These are phyloP conservation scores for Campoletis raptor DNA, from an alignment of 2,888 invertebrate species.

Conservation along the genomic window DNA sequence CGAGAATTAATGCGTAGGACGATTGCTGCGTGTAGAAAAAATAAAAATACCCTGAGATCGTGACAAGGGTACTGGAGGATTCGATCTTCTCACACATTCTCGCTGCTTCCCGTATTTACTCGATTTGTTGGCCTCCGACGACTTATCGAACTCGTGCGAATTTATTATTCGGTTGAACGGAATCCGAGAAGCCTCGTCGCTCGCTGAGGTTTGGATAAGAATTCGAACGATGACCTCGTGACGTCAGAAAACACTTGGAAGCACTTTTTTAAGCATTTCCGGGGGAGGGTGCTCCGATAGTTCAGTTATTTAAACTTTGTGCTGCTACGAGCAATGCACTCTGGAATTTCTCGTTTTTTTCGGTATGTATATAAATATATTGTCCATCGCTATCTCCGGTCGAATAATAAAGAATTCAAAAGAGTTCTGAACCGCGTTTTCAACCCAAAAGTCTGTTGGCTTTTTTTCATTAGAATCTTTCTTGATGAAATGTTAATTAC, in stretches of 20 bases:
- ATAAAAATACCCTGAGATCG: slow-evolving; percentile 16
- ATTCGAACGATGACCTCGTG: slow-evolving; percentile 57
- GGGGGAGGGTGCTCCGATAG: not conserved
- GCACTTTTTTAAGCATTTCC: slow-evolving; percentile 33
- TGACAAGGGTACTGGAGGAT: slow-evolving; percentile 35
- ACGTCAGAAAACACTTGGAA: slow-evolving; percentile 25
- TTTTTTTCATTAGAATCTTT: not conserved
- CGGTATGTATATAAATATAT: not conserved
- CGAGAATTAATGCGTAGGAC: slow-evolving; percentile 40
- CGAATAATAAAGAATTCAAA: not conserved
- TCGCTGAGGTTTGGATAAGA: slow-evolving; percentile 20
- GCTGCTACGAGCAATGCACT: slow-evolving; percentile 21
- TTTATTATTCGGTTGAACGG: slow-evolving; percentile 31
- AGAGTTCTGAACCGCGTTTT: not conserved
- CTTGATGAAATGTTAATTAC: too few species aligned
- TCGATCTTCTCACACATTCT: slow-evolving; percentile 36
- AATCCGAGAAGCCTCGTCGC: slow-evolving; percentile 2
- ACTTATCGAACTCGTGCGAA: slow-evolving; percentile 58
- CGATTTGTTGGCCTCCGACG: slow-evolving; percentile 41
- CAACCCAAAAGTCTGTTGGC: not conserved
- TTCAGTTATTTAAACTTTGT: slow-evolving; percentile 2
- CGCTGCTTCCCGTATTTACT: slow-evolving; percentile 46
- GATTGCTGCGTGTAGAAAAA: slow-evolving; percentile 22
- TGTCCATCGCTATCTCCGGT: not conserved
- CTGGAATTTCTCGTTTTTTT: not conserved